Percentiles rank a stretch among this genome's conserved stretches.
phyloP scores from a whole-genome alignment of 2,113 vertebrate genomes.

The Pterocles gutturalis region DNA sequence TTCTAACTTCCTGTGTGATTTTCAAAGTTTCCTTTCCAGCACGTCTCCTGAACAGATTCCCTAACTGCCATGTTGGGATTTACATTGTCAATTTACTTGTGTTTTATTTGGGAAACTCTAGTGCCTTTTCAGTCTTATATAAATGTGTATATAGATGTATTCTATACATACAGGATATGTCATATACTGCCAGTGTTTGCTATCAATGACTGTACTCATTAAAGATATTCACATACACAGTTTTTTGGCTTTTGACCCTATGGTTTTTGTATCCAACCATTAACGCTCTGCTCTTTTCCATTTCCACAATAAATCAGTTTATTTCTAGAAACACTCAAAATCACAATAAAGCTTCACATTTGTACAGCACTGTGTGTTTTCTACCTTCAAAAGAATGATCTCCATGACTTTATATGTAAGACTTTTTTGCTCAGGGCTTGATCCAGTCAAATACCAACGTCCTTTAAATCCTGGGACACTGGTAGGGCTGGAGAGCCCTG shows the following conservation, averaged over 20 bases:
- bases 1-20: not conserved
- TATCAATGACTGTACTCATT: not conserved
- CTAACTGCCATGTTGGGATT: not conserved
- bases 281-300: not conserved
- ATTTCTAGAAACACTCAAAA: not conserved
- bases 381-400: not conserved
- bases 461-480: not conserved
- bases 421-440: not conserved
- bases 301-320: not conserved
- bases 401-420: not conserved
- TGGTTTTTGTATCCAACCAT: not conserved
- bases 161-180: not conserved
- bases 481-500: not conserved
- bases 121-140: conserved; percentile 61
- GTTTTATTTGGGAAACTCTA: conserved; percentile 37
- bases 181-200: not conserved
- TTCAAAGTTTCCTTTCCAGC: not conserved
- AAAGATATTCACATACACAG: not conserved
- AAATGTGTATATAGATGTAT: conserved; percentile 41
- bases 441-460: not conserved
- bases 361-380: not conserved
- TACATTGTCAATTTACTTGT: not conserved
- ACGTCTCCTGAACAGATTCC: not conserved
- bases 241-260: not conserved
- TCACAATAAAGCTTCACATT: not conserved